phyloP scores from a whole-genome alignment of 2,113 vertebrate genomes.

The Polypterus senegalus region DNA sequence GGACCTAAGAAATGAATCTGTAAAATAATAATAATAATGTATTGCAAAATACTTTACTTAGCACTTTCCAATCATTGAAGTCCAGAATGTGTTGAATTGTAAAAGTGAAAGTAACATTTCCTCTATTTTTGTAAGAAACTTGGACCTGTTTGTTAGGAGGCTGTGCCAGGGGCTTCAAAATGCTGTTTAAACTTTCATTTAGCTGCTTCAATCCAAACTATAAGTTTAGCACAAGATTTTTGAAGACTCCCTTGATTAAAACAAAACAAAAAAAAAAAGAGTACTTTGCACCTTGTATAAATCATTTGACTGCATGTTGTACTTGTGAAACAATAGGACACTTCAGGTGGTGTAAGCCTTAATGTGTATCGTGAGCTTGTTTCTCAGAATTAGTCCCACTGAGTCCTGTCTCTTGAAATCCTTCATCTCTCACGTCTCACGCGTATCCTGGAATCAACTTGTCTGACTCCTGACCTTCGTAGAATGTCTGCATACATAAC shows the following conservation, averaged over 20 bases:
- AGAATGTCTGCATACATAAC: too few species aligned
- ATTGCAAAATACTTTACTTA: slow-evolving; percentile 40
- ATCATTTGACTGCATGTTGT: slow-evolving; percentile 68
- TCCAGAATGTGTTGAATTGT: slow-evolving; percentile 56
- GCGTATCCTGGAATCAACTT: not conserved
- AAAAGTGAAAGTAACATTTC: slow-evolving; percentile 44
- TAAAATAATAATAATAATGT: slow-evolving; percentile 1
- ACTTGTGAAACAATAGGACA: slow-evolving; percentile 78
- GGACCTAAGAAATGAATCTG: not conserved
- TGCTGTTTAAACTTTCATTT: slow-evolving; percentile 52
- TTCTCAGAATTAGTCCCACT: slow-evolving; percentile 50
- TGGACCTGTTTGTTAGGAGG: slow-evolving; percentile 33
- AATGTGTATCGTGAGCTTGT: slow-evolving; percentile 78
- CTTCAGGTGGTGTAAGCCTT: slow-evolving; percentile 73
- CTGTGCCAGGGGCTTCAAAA: slow-evolving; percentile 17
- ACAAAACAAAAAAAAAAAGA: slow-evolving; percentile 24
- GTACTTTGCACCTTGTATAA: slow-evolving; percentile 51
- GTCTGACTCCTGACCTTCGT: not conserved
- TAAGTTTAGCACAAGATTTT: slow-evolving; percentile 49
- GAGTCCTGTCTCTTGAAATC: slow-evolving; percentile 28
- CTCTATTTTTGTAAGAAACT: slow-evolving; percentile 62
- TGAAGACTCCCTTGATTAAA: slow-evolving; percentile 34
- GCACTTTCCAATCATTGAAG: slow-evolving; percentile 55
- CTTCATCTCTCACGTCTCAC: not conserved
- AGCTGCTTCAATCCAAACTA: slow-evolving; percentile 52